A percentile compares a stretch with the other conserved stretches of the same genome.
Conservation (phyloP, 1,140 invertebrate species). For the Bilobella aurantiaca region DNA sequence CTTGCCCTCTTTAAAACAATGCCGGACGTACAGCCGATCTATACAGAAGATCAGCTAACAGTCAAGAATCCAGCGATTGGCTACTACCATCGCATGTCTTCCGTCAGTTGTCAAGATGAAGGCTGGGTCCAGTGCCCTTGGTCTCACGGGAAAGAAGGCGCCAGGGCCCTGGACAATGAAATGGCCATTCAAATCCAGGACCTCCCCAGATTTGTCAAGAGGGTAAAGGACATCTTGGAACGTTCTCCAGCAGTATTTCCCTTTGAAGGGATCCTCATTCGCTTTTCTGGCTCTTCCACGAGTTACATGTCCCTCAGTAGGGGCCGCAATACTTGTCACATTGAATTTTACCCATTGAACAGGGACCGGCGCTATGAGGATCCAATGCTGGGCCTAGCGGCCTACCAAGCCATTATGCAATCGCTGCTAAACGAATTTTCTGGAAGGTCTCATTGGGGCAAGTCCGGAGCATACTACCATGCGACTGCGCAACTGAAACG, state of each 20-base stretch:
- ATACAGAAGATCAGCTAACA: background rate
- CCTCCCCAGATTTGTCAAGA: background rate
- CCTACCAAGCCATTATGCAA: conserved; percentile 17
- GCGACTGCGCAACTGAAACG: background rate
- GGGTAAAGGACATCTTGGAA: background rate
- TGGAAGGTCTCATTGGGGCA: conserved; percentile 18
- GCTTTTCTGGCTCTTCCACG: background rate
- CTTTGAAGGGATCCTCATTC: background rate
- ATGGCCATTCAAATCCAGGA: background rate
- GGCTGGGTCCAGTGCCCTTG: conserved; percentile 6
- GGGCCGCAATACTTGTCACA: background rate
- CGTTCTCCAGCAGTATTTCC: background rate
- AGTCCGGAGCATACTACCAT: conserved; percentile 8
- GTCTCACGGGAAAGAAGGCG: background rate
- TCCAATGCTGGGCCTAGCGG: conserved; percentile 1
- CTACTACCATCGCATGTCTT: conserved; percentile 8
- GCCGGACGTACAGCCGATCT: conserved; percentile 14
- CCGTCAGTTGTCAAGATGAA: background rate
- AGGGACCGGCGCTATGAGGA: conserved; percentile 1
- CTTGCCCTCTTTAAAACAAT: background rate
- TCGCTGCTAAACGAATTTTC: conserved; percentile 1
- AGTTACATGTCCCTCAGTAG: background rate
- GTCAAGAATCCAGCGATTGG: conserved; percentile 10
- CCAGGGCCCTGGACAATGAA: conserved; percentile 7
- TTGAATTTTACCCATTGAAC: conserved; percentile 11